phyloP scores from a whole-genome alignment of 2,888 invertebrate genomes.

The Metellina segmentata region DNA sequence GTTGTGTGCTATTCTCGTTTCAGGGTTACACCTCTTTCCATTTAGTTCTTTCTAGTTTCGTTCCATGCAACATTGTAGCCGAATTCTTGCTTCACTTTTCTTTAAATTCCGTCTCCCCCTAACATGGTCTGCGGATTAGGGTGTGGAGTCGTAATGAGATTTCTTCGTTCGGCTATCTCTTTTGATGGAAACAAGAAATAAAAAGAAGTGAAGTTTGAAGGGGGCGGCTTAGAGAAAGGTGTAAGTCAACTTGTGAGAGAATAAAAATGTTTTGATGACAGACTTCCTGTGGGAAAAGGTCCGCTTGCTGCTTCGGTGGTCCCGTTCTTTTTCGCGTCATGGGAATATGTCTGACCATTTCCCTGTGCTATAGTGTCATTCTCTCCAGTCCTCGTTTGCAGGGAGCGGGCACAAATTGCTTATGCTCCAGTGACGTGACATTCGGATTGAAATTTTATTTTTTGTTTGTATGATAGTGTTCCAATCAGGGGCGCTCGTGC shows the following conservation, averaged over 20 bases:
- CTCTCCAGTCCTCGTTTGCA: neutral
- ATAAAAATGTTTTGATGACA: conserved; percentile 49
- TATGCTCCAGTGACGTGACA: no score
- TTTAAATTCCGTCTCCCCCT: neutral
- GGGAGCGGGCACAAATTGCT: conserved; percentile 19
- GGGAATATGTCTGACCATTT: conserved; percentile 48
- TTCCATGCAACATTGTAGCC: conserved; percentile 37
- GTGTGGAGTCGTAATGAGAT: conserved; percentile 7
- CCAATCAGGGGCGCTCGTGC: no score
- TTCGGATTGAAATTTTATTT: no score
- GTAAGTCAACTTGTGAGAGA: conserved; percentile 6
- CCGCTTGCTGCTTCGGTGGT: conserved; percentile 57
- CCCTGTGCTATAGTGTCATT: conserved; percentile 31
- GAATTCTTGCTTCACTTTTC: conserved; percentile 12
- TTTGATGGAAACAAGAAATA: neutral
- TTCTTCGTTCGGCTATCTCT: neutral
- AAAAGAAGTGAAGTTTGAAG: neutral
- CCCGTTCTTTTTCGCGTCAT: conserved; percentile 37
- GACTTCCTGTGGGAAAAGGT: conserved; percentile 64
- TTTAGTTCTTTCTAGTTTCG: neutral
- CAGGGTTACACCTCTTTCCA: conserved; percentile 17
- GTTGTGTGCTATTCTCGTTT: neutral
- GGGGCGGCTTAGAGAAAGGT: conserved; percentile 39
- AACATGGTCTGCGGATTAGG: neutral
- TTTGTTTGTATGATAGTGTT: no score